phyloP scores from a whole-genome alignment of 2,888 invertebrate genomes.

The Germaria angustata region DNA sequence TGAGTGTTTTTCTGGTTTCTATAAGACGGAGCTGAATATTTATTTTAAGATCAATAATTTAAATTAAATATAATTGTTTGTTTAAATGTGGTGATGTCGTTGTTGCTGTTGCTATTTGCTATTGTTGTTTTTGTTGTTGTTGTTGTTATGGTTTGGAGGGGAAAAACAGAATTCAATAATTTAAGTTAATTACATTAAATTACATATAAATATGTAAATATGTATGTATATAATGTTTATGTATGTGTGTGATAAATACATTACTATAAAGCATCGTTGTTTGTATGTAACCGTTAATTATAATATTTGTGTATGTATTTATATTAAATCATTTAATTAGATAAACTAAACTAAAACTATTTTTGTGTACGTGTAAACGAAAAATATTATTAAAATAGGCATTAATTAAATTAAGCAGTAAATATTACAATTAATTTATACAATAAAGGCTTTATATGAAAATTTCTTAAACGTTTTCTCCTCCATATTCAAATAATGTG shows the following conservation, averaged over 20 bases:
- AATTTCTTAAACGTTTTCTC: constrained; percentile 39
- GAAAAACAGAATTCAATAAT: constrained; percentile 55
- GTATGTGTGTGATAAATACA: constrained; percentile 20
- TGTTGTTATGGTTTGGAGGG: background rate
- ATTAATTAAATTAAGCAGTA: constrained; percentile 50
- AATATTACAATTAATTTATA: constrained; percentile 67
- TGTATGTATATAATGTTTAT: constrained; percentile 16
- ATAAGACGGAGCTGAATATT: constrained; percentile 37
- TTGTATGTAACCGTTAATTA: constrained; percentile 51
- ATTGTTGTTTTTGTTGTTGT: background rate
- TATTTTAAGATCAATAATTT: constrained; percentile 38
- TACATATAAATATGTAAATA: constrained; percentile 38
- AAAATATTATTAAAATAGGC: constrained; percentile 41
- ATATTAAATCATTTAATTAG: constrained; percentile 52
- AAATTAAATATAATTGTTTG: constrained; percentile 16
- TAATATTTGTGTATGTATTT: background rate
- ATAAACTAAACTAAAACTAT: constrained; percentile 62
- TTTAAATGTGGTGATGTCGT: constrained; percentile 20
- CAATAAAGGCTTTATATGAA: constrained; percentile 63
- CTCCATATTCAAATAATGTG: constrained; percentile 43
- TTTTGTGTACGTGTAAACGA: constrained; percentile 39
- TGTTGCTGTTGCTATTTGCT: background rate
- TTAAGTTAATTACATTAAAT: constrained; percentile 51
- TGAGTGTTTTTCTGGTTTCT: constrained; percentile 15
- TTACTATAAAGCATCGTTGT: constrained; percentile 67